Percentiles rank a stretch among this genome's conserved stretches.
Evolutionary conservation across 2,113 vertebrate species (phyloP).

Genomic region (Chaetorhynchus papuensis): DNA sequence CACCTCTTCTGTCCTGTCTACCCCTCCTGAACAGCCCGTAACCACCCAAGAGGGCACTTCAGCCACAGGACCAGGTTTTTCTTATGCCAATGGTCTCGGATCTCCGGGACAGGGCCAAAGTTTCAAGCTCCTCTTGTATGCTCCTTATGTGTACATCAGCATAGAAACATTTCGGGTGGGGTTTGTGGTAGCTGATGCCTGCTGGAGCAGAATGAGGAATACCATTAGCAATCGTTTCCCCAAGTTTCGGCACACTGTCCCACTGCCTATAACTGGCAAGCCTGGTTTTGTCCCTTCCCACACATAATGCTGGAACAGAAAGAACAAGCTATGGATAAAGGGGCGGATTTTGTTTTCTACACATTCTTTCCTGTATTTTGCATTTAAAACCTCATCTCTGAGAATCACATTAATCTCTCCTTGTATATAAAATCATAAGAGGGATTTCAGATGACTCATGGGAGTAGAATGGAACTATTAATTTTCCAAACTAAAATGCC

Average conservation of each 20-base stretch:
- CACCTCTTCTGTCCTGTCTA: neutral
- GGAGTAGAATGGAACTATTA: neutral
- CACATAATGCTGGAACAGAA: neutral
- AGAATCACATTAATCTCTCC: neutral
- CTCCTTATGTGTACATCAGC: fast-evolving
- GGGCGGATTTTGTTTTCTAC: neutral
- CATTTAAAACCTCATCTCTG: neutral
- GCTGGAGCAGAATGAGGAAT: neutral
- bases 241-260: neutral
- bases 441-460: neutral
- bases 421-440: neutral
- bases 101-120: neutral
- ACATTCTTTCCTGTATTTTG: neutral
- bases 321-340: neutral
- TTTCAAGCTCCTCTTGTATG: neutral
- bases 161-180: neutral
- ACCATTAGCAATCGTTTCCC: fast-evolving
- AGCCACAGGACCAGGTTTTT: neutral
- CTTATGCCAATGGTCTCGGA: neutral
- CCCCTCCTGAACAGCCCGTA: neutral
- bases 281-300: neutral
- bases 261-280: neutral
- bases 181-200: neutral
- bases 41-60: too few relatives aligned
- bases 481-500: neutral